Conservation (phyloP, 2,888 invertebrate genomes). For the Congeria kusceri region DNA sequence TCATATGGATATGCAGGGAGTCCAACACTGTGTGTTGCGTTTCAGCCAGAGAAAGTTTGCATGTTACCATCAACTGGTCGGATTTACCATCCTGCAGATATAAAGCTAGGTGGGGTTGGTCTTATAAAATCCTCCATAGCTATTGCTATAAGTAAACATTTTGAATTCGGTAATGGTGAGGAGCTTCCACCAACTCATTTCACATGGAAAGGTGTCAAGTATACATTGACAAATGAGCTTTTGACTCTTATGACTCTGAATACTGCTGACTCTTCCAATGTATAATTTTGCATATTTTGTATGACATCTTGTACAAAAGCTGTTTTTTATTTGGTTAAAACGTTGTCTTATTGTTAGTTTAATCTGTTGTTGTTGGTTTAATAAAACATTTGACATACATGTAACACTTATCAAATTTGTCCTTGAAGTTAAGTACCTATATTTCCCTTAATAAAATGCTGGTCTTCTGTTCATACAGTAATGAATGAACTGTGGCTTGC, state of each 20-base stretch:
- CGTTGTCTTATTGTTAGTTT: too few relatives aligned
- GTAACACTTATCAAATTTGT: too few relatives aligned
- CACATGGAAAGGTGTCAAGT: constrained; percentile 88
- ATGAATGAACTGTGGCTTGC: too few relatives aligned
- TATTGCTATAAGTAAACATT: constrained; percentile 88
- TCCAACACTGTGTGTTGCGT: constrained; percentile 86
- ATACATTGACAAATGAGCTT: constrained; percentile 81
- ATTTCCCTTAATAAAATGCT: too few relatives aligned
- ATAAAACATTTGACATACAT: too few relatives aligned
- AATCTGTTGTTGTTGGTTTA: too few relatives aligned
- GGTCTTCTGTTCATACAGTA: too few relatives aligned
- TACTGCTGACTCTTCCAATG: too few relatives aligned
- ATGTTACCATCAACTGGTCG: constrained; percentile 92
- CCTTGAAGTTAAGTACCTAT: too few relatives aligned
- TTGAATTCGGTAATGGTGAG: constrained; percentile 89
- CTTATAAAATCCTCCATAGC: constrained; percentile 95
- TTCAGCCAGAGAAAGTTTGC: constrained; percentile 92
- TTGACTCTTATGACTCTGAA: not conserved
- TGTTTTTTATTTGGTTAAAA: too few relatives aligned
- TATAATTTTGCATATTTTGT: too few relatives aligned
- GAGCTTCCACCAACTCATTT: constrained; percentile 93
- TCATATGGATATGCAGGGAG: constrained; percentile 85
- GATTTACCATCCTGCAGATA: constrained; percentile 96
- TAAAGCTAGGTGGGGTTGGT: constrained; percentile 92
- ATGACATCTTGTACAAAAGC: too few relatives aligned